Conservation (phyloP, 23 tunicate genomes). For the Styela clava region DNA sequence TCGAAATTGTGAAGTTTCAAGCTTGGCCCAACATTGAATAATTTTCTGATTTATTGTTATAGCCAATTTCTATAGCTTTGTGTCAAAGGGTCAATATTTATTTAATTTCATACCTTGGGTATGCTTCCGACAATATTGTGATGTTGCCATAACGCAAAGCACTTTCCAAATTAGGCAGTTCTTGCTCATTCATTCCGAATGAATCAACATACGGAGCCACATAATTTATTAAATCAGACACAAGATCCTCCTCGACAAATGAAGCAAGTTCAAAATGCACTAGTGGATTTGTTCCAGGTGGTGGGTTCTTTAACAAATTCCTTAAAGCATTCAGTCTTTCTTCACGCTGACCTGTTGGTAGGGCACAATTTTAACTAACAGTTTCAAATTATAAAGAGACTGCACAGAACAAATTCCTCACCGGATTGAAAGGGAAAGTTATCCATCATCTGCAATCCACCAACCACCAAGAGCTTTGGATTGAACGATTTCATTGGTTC, state of each 20-base stretch:
- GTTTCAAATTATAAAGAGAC: neutral
- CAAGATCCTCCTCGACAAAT: conserved; percentile 70
- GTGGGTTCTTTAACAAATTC: conserved; percentile 50
- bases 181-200: conserved; percentile 96
- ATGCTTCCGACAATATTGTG: conserved; percentile 15
- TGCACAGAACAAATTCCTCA: neutral
- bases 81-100: too few species aligned
- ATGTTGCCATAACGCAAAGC: conserved; percentile 58
- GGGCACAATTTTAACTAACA: conserved; percentile 5
- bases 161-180: conserved; percentile 80
- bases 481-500: conserved; percentile 38
- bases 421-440: conserved; percentile 68
- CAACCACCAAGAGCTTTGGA: conserved; percentile 59
- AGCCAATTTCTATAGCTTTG: too few species aligned
- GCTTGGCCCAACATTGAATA: too few species aligned
- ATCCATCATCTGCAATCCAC: conserved; percentile 94
- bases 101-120: conserved; percentile 18
- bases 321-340: conserved; percentile 34
- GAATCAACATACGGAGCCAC: conserved; percentile 86
- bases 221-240: conserved; percentile 42
- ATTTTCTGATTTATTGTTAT: too few species aligned
- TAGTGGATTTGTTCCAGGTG: conserved; percentile 32
- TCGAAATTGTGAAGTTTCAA: neutral
- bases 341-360: conserved; percentile 43
- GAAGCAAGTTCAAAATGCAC: conserved; percentile 95